Evolutionary conservation across 2,797 vertebrate genomes (phyloP).

Genomic region (Notolabrus celidotus): DNA sequence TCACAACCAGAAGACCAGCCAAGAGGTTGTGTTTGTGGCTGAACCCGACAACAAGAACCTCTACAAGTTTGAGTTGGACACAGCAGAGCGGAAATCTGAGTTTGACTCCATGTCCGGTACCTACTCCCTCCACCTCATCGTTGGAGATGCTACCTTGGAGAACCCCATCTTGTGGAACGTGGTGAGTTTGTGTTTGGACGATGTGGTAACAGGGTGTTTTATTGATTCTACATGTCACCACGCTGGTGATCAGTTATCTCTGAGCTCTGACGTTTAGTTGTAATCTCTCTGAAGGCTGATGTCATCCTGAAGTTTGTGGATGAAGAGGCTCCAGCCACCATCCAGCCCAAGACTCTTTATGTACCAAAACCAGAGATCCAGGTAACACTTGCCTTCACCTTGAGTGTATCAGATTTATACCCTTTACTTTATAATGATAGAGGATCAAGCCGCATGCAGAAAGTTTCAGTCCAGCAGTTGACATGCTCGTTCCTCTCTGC

Average conservation of each 20-base stretch:
- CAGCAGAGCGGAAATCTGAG: slow-evolving; percentile 93
- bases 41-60: slow-evolving; percentile 96
- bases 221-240: background rate
- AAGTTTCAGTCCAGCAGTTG: background rate
- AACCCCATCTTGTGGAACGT: slow-evolving; percentile 98
- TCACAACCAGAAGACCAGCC: slow-evolving; percentile 97
- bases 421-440: no score
- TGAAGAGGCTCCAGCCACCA: slow-evolving; percentile 91
- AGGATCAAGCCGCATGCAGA: background rate
- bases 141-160: slow-evolving; percentile 97
- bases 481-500: slow-evolving; percentile 45
- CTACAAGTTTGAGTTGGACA: slow-evolving; percentile 98
- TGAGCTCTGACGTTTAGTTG: slow-evolving; percentile 2
- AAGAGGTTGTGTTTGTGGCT: slow-evolving; percentile 98
- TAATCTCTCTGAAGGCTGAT: slow-evolving; percentile 87
- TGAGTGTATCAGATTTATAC: background rate
- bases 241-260: background rate
- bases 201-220: background rate
- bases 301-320: slow-evolving; percentile 95
- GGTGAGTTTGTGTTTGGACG: slow-evolving; percentile 82
- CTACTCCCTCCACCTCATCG: slow-evolving; percentile 95
- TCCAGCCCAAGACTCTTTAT: slow-evolving; percentile 95
- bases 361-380: slow-evolving; percentile 97
- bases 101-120: slow-evolving; percentile 97
- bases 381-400: slow-evolving; percentile 77